Conservation (phyloP, 1,140 invertebrate genomes). For the Hermetia illucens region DNA sequence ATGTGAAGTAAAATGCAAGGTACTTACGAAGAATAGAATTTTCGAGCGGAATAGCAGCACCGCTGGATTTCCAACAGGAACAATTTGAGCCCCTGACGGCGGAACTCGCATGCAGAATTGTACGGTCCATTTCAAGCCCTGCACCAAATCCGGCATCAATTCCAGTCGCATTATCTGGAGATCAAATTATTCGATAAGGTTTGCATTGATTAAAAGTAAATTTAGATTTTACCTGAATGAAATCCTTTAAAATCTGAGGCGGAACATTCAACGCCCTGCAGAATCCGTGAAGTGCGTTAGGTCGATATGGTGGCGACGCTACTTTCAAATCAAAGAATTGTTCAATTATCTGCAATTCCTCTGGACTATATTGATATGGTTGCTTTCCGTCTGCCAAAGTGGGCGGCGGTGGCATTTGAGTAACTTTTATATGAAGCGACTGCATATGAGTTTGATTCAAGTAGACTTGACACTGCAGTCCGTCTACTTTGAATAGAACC, state of each 20-base stretch:
- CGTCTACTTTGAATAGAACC: constrained; percentile 73
- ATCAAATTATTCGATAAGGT: no score
- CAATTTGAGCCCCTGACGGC: constrained; percentile 67
- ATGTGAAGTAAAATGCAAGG: constrained; percentile 3
- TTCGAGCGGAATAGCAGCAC: constrained; percentile 71
- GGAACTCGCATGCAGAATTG: constrained; percentile 85
- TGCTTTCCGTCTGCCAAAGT: constrained; percentile 41
- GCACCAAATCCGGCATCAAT: constrained; percentile 49
- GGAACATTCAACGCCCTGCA: constrained; percentile 67
- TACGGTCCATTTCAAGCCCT: constrained; percentile 58
- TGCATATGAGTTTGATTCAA: constrained; percentile 77
- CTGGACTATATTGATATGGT: constrained; percentile 70
- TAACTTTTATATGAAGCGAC: constrained; percentile 79
- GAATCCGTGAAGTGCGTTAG: constrained; percentile 72
- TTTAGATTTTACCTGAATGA: constrained; percentile 39
- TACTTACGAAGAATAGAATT: constrained; percentile 78
- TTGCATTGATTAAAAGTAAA: background rate
- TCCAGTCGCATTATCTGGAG: constrained; percentile 71
- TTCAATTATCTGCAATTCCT: constrained; percentile 74
- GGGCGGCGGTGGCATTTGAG: constrained; percentile 42
- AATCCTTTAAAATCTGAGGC: constrained; percentile 75
- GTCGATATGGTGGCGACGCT: constrained; percentile 74
- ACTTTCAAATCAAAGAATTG: constrained; percentile 85
- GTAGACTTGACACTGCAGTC: constrained; percentile 68
- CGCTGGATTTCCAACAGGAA: constrained; percentile 70